Base-by-base conservation (phyloP, 2,797 vertebrate species). In the Fratercula arctica region DNA sequence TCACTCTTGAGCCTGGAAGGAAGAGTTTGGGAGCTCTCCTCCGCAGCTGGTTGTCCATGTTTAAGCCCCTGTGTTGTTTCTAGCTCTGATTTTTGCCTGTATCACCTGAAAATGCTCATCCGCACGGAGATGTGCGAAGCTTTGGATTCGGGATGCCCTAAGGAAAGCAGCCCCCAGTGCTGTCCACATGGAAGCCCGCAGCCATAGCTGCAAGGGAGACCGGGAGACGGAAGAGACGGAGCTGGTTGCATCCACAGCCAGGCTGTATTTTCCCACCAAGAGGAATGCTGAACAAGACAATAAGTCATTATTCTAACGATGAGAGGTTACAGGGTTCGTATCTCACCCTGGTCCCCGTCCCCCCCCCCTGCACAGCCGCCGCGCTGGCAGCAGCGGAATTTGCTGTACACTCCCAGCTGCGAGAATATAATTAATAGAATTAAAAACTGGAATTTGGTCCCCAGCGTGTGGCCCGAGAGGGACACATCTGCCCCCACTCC, bases 161-260 rank as follows among this genome's bases (percentile, higher is more conserved):
- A 3, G 53, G 61, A 51, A 64, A 68, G 53, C 56, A 57, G 57
- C 35, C 13, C 13, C 68, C 1, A 5, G 26, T 57, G 18, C 50
- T 43, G 25, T 4, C 28, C 10, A 7, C 11, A 1, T 4, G 0
- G 5, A 54, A 37, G 43, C 43, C 41, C 4, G 43, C 18, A 67
- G 78, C 83, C 13, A 43, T 7, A 53, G 54, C 43, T 31, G 39
- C 59, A n/a, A 35, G 9, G 17, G 23, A 33, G 13, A 3, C 20
- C 9, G 15, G 88, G 78, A 46, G 37, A 9, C 11, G 5, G 35
- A 43, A 31, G 25, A 29, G 31, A 33, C 2, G 33, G 60, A 80
- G 64, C 39, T 17, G 63, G 20, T 1, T 19, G 45, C 9, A 1
- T 3, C 46, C 4, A 28, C 53, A 67, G 79, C 61, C 67, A 54